Evolutionary conservation across 2,888 invertebrate genomes (phyloP).

Genomic region (Listrodromus nycthemerus): DNA sequence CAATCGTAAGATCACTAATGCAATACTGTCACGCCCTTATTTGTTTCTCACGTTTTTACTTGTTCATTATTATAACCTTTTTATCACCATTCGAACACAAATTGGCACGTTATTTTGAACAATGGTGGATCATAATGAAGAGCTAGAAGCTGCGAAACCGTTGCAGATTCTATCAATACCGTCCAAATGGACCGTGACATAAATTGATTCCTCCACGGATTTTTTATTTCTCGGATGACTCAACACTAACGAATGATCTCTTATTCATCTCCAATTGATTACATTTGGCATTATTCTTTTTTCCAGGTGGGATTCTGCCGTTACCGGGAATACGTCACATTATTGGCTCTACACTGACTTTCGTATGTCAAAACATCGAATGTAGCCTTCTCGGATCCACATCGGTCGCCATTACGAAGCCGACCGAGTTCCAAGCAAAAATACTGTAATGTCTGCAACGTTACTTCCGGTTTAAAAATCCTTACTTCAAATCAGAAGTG

Average conservation of each 20-base stretch:
- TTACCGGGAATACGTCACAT: too few species aligned
- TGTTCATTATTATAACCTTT: not conserved
- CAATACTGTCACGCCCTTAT: slow-evolving; percentile 5
- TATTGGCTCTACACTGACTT: too few species aligned
- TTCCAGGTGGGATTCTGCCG: not conserved
- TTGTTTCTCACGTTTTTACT: slow-evolving; percentile 1
- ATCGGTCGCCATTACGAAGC: too few species aligned
- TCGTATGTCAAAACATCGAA: too few species aligned
- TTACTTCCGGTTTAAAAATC: too few species aligned
- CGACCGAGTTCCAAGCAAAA: not conserved
- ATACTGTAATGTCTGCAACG: not conserved
- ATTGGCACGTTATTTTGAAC: slow-evolving; percentile 65
- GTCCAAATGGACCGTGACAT: not conserved
- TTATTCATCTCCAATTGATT: not conserved
- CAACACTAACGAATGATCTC: not conserved
- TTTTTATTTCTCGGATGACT: not conserved
- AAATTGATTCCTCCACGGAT: not conserved
- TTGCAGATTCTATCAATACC: not conserved
- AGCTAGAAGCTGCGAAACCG: not conserved
- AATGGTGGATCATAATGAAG: slow-evolving; percentile 33
- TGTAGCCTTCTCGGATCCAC: too few species aligned
- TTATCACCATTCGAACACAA: slow-evolving; percentile 60
- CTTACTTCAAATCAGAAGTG: too few species aligned
- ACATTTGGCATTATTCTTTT: not conserved
- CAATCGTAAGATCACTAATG: slow-evolving; percentile 38